A percentile compares a stretch with the other conserved stretches of the same genome.
phyloP scores from a whole-genome alignment of 2,113 vertebrate species.

The Tragelaphus buxtoni region DNA sequence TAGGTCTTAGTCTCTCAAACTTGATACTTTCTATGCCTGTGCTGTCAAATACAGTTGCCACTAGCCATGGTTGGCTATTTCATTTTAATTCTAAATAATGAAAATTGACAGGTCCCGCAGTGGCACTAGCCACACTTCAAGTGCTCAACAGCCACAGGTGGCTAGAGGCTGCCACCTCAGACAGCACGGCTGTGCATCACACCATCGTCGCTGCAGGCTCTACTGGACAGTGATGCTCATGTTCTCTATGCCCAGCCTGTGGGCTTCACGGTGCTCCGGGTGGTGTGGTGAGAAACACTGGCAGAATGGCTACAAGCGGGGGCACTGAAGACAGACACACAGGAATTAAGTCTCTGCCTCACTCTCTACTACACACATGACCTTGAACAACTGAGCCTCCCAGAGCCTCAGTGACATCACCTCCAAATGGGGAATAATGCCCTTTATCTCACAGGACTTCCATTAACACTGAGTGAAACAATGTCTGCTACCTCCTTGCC shows the following conservation, averaged over 20 bases:
- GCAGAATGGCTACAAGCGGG: not conserved
- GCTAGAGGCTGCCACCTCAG: too few species aligned
- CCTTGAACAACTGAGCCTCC: not conserved
- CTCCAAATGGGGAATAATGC: not conserved
- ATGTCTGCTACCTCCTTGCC: not conserved
- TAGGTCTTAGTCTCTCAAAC: not conserved
- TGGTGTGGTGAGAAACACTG: not conserved
- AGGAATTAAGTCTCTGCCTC: not conserved
- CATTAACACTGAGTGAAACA: not conserved
- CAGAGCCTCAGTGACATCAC: not conserved
- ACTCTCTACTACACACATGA: not conserved
- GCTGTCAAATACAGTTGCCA: not conserved
- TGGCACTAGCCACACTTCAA: not conserved
- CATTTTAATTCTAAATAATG: not conserved
- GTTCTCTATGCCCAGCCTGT: not conserved
- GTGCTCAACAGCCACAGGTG: not conserved
- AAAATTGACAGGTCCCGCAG: not conserved
- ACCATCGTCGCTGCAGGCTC: not conserved
- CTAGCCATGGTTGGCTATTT: not conserved
- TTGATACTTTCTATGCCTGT: not conserved
- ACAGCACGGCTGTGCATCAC: not conserved
- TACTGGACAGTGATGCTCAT: not conserved
- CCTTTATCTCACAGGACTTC: not conserved
- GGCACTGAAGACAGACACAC: not conserved
- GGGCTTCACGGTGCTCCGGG: too few species aligned